Evolutionary conservation across 92 coral and sea anemone genomes (phyloP).

Genomic region (Porites lobata): DNA sequence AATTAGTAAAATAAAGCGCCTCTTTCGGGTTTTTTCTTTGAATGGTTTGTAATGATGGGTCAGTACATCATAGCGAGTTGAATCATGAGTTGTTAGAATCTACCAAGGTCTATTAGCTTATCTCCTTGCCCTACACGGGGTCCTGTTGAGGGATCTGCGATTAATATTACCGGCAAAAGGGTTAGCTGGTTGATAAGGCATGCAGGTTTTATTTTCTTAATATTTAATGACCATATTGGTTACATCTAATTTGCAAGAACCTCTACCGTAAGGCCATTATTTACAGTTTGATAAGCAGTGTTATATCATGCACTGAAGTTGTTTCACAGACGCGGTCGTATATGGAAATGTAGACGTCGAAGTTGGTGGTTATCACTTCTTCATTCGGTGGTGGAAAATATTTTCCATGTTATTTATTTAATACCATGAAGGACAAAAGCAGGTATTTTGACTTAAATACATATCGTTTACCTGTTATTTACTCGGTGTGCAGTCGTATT

Average conservation of each 20-base stretch:
- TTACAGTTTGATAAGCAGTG: conserved; percentile 9
- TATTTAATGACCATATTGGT: conserved; percentile 49
- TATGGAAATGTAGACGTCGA: background rate
- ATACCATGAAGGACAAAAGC: conserved; percentile 12
- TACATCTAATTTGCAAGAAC: conserved; percentile 48
- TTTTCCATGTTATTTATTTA: conserved; percentile 41
- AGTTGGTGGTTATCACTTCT: background rate
- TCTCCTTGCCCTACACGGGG: background rate
- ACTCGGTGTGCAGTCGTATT: background rate
- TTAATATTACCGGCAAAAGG: conserved; percentile 7
- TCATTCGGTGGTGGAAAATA: background rate
- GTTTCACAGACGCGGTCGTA: background rate
- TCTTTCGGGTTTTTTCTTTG: no score
- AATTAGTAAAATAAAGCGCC: no score
- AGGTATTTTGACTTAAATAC: conserved; percentile 30
- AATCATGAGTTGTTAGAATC: no score
- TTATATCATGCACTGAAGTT: conserved; percentile 12
- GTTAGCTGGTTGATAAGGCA: background rate
- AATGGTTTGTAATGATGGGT: no score
- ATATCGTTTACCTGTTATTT: conserved; percentile 19
- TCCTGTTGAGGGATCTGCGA: background rate
- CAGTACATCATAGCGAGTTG: no score
- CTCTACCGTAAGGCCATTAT: conserved; percentile 18
- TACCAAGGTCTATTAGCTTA: no score
- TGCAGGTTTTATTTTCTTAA: conserved; percentile 44